A percentile compares a stretch with the other conserved stretches of the same genome.
These are phyloP conservation scores for Cossypha dichroa DNA, from an alignment of 2,797 vertebrate species.

Conservation along the genomic window DNA sequence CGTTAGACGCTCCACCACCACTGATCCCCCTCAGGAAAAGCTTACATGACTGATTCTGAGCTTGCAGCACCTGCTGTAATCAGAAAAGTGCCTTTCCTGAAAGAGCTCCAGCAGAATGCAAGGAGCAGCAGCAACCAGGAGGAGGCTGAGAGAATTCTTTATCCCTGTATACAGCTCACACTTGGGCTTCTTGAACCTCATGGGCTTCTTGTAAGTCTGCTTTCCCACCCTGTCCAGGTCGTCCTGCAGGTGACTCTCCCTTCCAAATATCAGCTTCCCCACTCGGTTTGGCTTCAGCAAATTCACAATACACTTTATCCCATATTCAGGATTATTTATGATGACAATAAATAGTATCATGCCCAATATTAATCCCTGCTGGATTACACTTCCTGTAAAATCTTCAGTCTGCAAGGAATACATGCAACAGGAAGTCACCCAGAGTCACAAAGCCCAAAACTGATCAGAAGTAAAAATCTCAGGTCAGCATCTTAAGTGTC, in stretches of 20 bases:
- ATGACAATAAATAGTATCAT: neutral
- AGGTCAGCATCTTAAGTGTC: neutral
- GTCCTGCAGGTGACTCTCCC: neutral
- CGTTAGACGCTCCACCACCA: neutral
- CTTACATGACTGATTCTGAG: neutral
- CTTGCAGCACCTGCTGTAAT: neutral
- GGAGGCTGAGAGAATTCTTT: neutral
- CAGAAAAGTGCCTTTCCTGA: neutral
- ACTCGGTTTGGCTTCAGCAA: accelerated
- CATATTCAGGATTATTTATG: too few species aligned
- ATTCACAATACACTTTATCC: neutral
- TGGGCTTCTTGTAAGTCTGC: too few species aligned
- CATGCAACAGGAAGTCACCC: neutral
- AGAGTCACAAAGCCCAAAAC: neutral
- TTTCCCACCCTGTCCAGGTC: neutral
- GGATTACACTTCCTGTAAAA: neutral
- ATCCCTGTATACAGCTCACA: accelerated
- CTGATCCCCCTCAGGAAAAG: neutral
- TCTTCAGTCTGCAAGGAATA: neutral
- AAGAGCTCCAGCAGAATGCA: neutral
- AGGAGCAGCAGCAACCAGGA: neutral
- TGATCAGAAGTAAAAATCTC: neutral
- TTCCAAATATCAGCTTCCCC: neutral
- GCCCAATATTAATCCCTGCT: neutral
- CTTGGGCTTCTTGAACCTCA: neutral